Conservation (phyloP, 2,888 invertebrate species). For the Lumbricus terrestris region DNA sequence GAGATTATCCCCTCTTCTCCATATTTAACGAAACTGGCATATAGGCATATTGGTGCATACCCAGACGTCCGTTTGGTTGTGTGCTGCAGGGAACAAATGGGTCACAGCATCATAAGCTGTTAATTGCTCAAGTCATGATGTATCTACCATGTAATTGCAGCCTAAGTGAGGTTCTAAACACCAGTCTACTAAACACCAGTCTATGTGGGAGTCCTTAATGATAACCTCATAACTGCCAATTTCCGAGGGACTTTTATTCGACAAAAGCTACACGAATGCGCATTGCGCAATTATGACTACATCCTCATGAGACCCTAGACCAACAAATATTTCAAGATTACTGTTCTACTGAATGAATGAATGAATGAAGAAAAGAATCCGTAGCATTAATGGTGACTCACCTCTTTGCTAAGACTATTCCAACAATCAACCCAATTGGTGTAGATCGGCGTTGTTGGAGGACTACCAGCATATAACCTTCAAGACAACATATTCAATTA, state of each 20-base stretch:
- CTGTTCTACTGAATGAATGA: background rate
- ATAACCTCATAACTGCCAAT: too few relatives aligned
- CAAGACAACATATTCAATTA: background rate
- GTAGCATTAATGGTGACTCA: background rate
- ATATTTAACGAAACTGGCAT: background rate
- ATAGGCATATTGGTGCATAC: background rate
- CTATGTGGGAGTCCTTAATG: too few relatives aligned
- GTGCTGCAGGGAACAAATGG: background rate
- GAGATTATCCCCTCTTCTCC: background rate
- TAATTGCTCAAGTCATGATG: background rate
- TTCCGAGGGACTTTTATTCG: too few relatives aligned
- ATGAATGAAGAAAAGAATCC: background rate
- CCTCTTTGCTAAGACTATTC: conserved; percentile 25
- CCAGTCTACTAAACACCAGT: too few relatives aligned
- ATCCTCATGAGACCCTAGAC: background rate
- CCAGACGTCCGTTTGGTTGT: background rate
- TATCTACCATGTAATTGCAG: background rate
- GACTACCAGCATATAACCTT: conserved; percentile 19
- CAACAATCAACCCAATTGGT: conserved; percentile 23
- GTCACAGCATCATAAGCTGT: background rate
- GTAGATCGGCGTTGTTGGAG: conserved; percentile 20
- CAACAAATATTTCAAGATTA: background rate
- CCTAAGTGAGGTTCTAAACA: too few relatives aligned
- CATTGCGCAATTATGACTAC: too few relatives aligned
- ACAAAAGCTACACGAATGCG: too few relatives aligned